phyloP scores from a whole-genome alignment of 1,140 invertebrate species.

The Drosophila athabasca region DNA sequence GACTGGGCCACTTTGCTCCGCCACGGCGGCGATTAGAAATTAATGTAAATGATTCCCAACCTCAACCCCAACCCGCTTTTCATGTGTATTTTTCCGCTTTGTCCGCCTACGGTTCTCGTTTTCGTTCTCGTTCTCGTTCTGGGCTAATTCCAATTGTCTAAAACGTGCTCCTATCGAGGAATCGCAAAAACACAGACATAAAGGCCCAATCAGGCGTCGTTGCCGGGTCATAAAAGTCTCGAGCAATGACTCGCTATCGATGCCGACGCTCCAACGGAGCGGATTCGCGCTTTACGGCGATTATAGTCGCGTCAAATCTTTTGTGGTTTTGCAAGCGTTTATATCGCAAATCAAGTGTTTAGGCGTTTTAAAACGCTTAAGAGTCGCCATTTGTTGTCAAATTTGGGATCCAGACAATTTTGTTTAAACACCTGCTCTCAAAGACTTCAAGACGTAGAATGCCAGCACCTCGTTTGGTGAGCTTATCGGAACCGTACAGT shows the following conservation, averaged over 20 bases:
- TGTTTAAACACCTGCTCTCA: too few species aligned
- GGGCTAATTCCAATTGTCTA: slow-evolving; percentile 8
- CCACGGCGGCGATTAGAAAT: slow-evolving; percentile 31
- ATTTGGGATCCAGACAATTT: too few species aligned
- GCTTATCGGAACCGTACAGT: too few species aligned
- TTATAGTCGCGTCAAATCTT: slow-evolving; percentile 15
- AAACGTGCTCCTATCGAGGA: slow-evolving; percentile 11
- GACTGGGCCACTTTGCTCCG: background rate
- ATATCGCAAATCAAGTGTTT: too few species aligned
- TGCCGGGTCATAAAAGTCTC: slow-evolving; percentile 56
- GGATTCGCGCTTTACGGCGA: slow-evolving; percentile 20
- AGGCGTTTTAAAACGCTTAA: background rate
- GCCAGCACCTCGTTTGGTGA: too few species aligned
- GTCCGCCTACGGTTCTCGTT: background rate
- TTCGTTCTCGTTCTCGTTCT: slow-evolving; percentile 6
- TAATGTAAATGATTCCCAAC: slow-evolving; percentile 31
- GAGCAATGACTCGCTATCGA: slow-evolving; percentile 49
- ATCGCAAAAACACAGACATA: slow-evolving; percentile 48
- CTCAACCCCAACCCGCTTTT: slow-evolving; percentile 8
- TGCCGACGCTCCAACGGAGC: slow-evolving; percentile 12
- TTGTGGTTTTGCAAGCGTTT: background rate
- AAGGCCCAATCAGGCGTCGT: slow-evolving; percentile 45
- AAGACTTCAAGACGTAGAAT: too few species aligned
- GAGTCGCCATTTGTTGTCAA: background rate
- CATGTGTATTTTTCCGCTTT: slow-evolving; percentile 36